Base-by-base conservation (phyloP, 2,797 vertebrate species). In the Simalia tracyae region DNA sequence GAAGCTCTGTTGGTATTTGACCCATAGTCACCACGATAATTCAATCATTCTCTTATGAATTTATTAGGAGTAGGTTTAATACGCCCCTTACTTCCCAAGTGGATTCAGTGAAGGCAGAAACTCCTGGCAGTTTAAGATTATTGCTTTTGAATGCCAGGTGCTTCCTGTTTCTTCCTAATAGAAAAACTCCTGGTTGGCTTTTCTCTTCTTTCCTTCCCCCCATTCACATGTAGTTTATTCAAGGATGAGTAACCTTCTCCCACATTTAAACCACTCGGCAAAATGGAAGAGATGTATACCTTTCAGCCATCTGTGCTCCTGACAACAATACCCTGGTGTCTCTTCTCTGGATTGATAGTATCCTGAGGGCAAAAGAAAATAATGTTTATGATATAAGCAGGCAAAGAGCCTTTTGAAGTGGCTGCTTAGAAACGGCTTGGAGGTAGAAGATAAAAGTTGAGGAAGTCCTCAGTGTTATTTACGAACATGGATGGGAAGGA, bases 281-380 rank as follows among this genome's bases (percentile, higher is more conserved):
- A 64, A 90, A 84, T 91, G 85, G 85, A 94, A 94, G 94, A 2
- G 1, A 84, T 86, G 89, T 92, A 72, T 84, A 92, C 91, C 93
- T 94, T 95, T 88, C 92, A 93, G 89, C 92, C 93, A 93, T 94
- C 93, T 96, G 92, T 68, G 94, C 50, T 86, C 84, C 92, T 95
- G 95, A 95, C 91, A 95, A 89, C 85, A 91, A 86, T 94, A 91
- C 88, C 36, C 89, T 89, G 61, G 91, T 90, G 91, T 90, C 84
- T 90, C 92, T 93, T 95, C 17, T 50, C 90, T 92, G 66, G 90
- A 94, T 61, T 95, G 93, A 92, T 1, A 0, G 86, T 42, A 10
- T 96, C 93, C 93, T 93, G 89, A 95, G 89, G 94, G 93, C 88
- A 93, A 90, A 87, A 96, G 93, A 96, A 96, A 96, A 93, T 87